Evolutionary conservation across 2,113 vertebrate species (phyloP), one percentile per base, ranked within the genome.

Genomic region (Fulmarus glacialis): DNA sequence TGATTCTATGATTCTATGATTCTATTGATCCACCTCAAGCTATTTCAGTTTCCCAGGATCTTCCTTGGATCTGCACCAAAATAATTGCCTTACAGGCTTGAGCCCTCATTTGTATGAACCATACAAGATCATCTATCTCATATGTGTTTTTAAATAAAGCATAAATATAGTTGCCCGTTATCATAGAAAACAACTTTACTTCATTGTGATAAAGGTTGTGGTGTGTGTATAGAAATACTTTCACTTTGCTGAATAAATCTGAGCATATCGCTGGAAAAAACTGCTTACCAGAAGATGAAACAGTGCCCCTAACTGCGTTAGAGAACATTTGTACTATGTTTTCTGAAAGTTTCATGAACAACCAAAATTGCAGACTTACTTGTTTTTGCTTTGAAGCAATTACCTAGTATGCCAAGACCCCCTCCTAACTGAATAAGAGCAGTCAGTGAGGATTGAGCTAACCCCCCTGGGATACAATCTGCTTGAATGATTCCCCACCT

Each of bases 401-500:
- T 86, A 70, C 45, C 36, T 58, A 72, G 59, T 55, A n/a, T 94
- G 94, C 97, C 87, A 97, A 95, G 62, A 83, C 12, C 70, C 71
- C 45, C 27, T 89, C 63, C 56, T 93, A 96, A 97, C 91, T 95
- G 78, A 92, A 75, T 92, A 56, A 93, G 52, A 93, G 63, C 78
- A 74, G 73, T 90, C 90, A 89, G 79, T 82, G 73, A 96, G 40
- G 85, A 95, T 81, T 92, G 93, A 95, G 63, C 45, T 45, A 66
- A 45, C 42, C 29, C 34, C 42, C 29, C 34, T 16, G 86, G 91
- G 68, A 91, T 82, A n/a, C 95, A 97, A 94, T 97, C 93, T 98
- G 98, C 74, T 92, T 86, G 45, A 59, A 68, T 90, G 74, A 75
- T 82, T 85, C 42, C 56, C 92, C 93, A 95, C 93, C 93, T 98